Percentiles rank a stretch among this genome's conserved stretches.
phyloP scores from a whole-genome alignment of 2,797 vertebrate species.

The Myotis myotis region DNA sequence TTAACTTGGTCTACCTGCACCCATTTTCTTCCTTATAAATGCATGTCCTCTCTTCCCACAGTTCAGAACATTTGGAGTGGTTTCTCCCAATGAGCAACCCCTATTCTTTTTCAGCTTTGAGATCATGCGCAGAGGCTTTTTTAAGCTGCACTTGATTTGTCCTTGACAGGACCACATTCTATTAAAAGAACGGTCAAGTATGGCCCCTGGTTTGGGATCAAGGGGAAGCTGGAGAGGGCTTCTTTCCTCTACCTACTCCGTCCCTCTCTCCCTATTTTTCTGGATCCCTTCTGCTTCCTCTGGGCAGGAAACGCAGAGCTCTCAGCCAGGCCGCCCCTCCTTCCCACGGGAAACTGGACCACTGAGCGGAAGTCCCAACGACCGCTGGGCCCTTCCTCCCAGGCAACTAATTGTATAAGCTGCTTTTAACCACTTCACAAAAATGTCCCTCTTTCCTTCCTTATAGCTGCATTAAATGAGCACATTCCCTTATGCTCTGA shows the following conservation, averaged over 20 bases:
- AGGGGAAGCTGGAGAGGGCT: neutral
- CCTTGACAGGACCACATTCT: conserved; percentile 18
- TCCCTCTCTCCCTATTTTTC: neutral
- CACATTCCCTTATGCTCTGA: neutral
- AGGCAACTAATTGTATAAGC: neutral
- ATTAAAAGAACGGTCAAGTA: neutral
- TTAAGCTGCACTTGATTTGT: conserved; percentile 17
- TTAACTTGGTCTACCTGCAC: neutral
- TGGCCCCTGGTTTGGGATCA: neutral
- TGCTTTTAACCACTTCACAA: conserved; percentile 39
- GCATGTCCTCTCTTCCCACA: neutral
- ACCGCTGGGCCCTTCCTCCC: neutral
- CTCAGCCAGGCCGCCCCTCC: neutral
- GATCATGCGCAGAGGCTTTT: neutral
- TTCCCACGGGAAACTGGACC: neutral
- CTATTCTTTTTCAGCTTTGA: neutral
- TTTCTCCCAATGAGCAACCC: neutral
- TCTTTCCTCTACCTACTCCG: neutral
- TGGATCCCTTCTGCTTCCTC: neutral
- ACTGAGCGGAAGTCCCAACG: neutral
- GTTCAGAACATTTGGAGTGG: neutral
- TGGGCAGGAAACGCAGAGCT: neutral
- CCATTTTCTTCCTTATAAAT: conserved; percentile 22
- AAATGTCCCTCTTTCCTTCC: conserved; percentile 5
- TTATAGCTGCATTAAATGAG: neutral